These are phyloP conservation scores for Phalanger gymnotis DNA, from an alignment of 2,797 vertebrate species.

Conservation along the genomic window DNA sequence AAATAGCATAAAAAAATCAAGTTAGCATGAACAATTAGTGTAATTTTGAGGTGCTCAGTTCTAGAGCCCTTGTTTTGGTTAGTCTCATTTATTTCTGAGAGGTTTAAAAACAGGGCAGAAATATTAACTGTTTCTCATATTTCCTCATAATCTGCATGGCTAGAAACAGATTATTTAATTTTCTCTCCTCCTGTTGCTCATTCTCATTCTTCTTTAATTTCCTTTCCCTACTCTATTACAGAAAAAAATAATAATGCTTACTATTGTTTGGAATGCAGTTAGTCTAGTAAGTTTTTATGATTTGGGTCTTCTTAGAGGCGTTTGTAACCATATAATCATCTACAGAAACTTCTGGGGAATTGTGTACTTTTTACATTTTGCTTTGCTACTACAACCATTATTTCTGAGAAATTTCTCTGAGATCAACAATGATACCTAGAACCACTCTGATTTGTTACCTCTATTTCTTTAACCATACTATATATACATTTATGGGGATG, in stretches of 20 bases:
- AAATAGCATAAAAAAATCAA: neutral
- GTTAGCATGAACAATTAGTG: neutral
- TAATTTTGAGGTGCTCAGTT: neutral
- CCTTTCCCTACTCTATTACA: neutral
- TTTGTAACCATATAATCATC: neutral
- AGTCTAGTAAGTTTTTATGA: conserved; percentile 10
- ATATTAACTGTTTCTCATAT: neutral
- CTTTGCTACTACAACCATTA: neutral
- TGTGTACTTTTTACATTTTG: neutral
- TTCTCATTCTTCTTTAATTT: conserved; percentile 32
- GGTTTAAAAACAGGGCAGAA: neutral
- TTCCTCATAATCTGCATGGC: neutral
- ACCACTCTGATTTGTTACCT: neutral
- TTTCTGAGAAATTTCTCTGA: neutral
- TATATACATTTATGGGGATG: neutral
- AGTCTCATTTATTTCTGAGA: neutral
- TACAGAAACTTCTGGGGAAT: neutral
- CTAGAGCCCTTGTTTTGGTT: neutral
- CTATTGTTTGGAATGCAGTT: conserved; percentile 40
- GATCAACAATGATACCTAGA: neutral
- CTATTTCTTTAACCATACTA: neutral
- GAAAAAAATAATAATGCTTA: neutral
- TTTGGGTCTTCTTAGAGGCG: neutral
- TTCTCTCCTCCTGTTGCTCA: conserved; percentile 5
- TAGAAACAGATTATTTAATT: neutral